phyloP scores from a whole-genome alignment of 2,113 vertebrate genomes.

The Oreochromis tanganicae region DNA sequence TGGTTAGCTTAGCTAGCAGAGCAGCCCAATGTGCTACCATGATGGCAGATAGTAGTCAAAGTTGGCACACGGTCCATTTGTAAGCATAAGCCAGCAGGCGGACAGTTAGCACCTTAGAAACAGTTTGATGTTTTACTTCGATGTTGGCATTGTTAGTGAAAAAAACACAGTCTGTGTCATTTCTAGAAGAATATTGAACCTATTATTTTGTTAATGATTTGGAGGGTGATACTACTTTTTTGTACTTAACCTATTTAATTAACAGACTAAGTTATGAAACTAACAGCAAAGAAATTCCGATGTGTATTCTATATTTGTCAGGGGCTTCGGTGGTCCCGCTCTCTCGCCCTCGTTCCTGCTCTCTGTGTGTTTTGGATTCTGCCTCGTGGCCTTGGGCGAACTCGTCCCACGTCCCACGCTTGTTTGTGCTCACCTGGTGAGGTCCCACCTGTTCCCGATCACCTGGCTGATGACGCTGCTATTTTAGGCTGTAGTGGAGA shows the following conservation, averaged over 20 bases:
- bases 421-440: neutral
- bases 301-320: neutral
- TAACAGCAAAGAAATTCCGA: neutral
- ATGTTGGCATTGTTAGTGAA: neutral
- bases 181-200: neutral
- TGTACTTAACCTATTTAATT: neutral
- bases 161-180: neutral
- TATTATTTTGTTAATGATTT: neutral
- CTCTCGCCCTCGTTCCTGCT: rapidly evolving
- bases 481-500: neutral
- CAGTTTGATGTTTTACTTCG: neutral
- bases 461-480: neutral
- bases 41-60: neutral
- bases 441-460: neutral
- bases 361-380: neutral
- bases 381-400: neutral
- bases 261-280: neutral
- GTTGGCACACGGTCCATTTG: neutral
- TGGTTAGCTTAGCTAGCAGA: neutral
- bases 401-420: rapidly evolving
- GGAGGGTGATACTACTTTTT: neutral
- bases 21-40: neutral
- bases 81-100: neutral
- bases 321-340: no score
- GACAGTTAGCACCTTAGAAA: neutral